Evolutionary conservation across 2,113 vertebrate species (phyloP).

Genomic region (Balaeniceps rex): DNA sequence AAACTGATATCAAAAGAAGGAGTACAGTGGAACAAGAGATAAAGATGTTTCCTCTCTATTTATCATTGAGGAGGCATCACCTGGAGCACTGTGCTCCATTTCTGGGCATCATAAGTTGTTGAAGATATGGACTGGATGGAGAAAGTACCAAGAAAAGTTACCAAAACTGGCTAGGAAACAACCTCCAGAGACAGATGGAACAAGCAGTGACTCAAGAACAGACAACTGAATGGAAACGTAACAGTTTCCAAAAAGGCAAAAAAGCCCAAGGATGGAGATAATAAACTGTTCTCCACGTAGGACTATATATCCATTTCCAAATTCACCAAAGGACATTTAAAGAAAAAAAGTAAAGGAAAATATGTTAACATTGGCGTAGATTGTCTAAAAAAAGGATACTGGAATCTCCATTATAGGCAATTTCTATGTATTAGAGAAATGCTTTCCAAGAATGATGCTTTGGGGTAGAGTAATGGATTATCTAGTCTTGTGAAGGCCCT

Average conservation of each 20-base stretch:
- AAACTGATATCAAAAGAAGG: neutral
- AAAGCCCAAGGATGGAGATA: neutral
- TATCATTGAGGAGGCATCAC: neutral
- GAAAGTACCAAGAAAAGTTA: neutral
- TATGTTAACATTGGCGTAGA: neutral
- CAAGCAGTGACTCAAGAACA: fast-evolving
- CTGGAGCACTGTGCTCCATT: neutral
- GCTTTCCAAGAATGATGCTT: neutral
- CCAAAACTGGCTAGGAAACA: neutral
- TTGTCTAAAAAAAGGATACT: neutral
- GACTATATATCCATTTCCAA: neutral
- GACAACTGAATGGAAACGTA: neutral
- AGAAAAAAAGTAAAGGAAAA: neutral
- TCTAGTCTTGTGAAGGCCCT: neutral
- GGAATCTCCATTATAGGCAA: neutral
- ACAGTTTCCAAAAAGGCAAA: neutral
- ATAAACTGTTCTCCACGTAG: neutral
- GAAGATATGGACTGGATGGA: fast-evolving
- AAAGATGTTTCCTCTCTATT: neutral
- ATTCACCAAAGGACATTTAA: neutral
- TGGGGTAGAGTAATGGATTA: neutral
- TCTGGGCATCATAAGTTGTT: neutral
- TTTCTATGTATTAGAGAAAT: neutral
- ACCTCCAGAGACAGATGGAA: neutral
- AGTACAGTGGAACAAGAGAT: neutral